Conservation (phyloP, 2,888 invertebrate species). For the Athripsodes cinereus region DNA sequence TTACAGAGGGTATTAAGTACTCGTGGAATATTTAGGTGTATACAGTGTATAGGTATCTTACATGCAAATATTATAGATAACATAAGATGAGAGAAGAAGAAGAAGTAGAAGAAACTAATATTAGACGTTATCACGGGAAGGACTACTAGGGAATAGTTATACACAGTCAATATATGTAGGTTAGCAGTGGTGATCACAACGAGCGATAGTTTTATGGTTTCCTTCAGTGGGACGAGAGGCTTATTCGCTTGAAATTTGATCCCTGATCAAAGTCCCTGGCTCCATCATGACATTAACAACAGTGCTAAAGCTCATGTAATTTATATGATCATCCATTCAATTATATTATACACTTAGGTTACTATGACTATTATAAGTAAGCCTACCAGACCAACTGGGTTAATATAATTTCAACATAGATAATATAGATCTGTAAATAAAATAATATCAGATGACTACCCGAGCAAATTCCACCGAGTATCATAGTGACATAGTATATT, state of each 20-base stretch:
- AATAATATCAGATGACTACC: too few relatives aligned
- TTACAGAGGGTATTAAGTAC: neutral
- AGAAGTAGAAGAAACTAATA: too few relatives aligned
- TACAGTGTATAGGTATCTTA: too few relatives aligned
- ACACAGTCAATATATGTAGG: neutral
- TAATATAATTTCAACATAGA: too few relatives aligned
- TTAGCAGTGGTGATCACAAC: neutral
- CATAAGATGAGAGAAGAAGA: too few relatives aligned
- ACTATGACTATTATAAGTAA: too few relatives aligned
- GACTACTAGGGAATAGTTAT: neutral
- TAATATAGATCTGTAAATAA: too few relatives aligned
- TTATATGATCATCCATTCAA: neutral
- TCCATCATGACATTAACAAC: neutral
- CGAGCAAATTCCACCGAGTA: too few relatives aligned
- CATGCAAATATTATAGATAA: too few relatives aligned
- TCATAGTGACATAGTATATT: too few relatives aligned
- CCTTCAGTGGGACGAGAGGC: neutral
- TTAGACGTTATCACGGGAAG: neutral
- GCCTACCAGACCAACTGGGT: too few relatives aligned
- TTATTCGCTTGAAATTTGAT: neutral
- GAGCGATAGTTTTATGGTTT: neutral
- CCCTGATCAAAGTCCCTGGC: neutral
- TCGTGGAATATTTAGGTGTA: too few relatives aligned
- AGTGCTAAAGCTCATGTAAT: neutral
- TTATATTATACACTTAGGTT: neutral